Base-by-base conservation (phyloP, 1,140 invertebrate species). In the Drosophila nigrodunni region DNA sequence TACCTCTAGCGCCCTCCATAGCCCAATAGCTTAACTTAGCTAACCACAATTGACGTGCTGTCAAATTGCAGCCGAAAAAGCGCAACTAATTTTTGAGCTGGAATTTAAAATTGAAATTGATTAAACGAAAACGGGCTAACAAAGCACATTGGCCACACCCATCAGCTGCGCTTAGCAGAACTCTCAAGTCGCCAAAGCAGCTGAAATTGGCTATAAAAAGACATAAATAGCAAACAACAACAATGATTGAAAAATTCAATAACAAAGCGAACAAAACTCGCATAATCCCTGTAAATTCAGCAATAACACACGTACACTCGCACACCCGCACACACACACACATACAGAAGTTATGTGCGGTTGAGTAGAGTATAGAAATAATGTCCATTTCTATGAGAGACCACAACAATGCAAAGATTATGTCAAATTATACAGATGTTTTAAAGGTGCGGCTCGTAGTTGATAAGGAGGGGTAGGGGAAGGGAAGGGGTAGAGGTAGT, bases 351-450 rank as follows among this genome's bases (percentile, higher is more conserved):
- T 54, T 50, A 15, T 58, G 39, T 8, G 37, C 47, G 13, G 11
- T 13, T 47, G 41, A n/a, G 18, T 1, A 30, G 49, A 30, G 49
- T 25, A 34, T 30, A 46, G 30, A 18, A 60, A 71, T 76, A 68
- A 87, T 75, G 69, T 66, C 49, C 37, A 47, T 62, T 59, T 37
- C 76, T 76, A 82, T 85, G 60, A 75, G 70, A 69, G 43, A 72
- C 81, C 74, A 74, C 80, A 88, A 87, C 79, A 87, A 88, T 78
- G 77, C 73, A 71, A 70, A 83, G 85, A 85, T 89, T 89, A 88
- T 89, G 80, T 85, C 85, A 89, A 89, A 89, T 88, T 89, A 82
- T 86, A 88, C 65, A 67, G 85, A 74, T 80, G 83, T 88, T 86
- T 70, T 57, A 78, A 78, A 88, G 83, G 68, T 64, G 70, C 58